Percentiles rank a stretch among this genome's conserved stretches.
phyloP scores from a whole-genome alignment of 2,888 invertebrate species.

The Argyresthia albistria region DNA sequence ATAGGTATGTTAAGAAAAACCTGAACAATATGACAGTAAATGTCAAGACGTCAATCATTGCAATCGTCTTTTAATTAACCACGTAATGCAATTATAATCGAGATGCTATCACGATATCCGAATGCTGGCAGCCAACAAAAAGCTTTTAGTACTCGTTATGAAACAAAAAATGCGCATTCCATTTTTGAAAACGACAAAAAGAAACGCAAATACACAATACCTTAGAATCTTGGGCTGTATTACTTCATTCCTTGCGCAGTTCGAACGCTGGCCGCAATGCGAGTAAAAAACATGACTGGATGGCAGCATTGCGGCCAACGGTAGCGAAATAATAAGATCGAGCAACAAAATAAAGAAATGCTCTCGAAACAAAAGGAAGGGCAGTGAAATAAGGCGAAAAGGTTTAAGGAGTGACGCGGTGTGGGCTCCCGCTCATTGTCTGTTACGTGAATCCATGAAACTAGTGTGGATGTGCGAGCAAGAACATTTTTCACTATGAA shows the following conservation, averaged over 20 bases:
- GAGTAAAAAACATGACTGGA: conserved; percentile 42
- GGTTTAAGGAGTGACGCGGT: conserved; percentile 66
- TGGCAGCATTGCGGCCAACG: conserved; percentile 56
- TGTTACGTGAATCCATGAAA: conserved; percentile 15
- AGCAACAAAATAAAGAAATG: conserved; percentile 69
- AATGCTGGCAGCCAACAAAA: conserved; percentile 15
- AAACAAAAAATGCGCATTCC: conserved; percentile 16
- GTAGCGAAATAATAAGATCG: conserved; percentile 72
- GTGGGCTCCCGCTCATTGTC: conserved; percentile 63
- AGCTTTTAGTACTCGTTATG: conserved; percentile 40
- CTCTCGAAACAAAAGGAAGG: conserved; percentile 64
- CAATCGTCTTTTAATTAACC: conserved; percentile 1
- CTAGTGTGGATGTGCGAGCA: neutral
- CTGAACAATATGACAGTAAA: neutral
- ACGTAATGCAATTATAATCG: conserved; percentile 1
- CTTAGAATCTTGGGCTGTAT: conserved; percentile 53
- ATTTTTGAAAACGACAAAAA: conserved; percentile 21
- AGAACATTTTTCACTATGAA: no score
- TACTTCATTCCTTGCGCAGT: conserved; percentile 62
- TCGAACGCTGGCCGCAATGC: conserved; percentile 18
- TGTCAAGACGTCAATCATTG: neutral
- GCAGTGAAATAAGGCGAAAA: conserved; percentile 68
- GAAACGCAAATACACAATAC: conserved; percentile 60
- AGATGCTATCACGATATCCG: conserved; percentile 2
- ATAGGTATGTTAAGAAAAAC: neutral